Evolutionary conservation across 2,888 invertebrate species (phyloP), one percentile per base, ranked within the genome.

Genomic region (Tenthredo mesomela): DNA sequence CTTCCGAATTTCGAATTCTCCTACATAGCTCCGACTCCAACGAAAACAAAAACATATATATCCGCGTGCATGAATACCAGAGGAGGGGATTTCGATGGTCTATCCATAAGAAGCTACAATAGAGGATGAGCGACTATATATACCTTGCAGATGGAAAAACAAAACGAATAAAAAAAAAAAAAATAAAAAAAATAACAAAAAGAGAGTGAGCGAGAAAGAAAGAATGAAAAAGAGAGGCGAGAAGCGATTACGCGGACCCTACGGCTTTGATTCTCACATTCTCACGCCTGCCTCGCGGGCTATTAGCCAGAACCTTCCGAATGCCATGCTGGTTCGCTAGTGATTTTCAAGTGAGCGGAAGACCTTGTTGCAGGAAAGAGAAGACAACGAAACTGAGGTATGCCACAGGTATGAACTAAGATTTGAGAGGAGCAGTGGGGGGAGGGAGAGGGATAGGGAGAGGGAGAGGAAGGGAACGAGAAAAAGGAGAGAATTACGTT

Each of bases 391-490:
- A 77, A 75, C 43, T 61, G 61, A 37, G 73, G 75, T 84, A 77
- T 65, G 73, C 37, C 29, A 18, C 73, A 37, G 54, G 84, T 61
- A 61, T 58, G 71, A 67, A 50, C 73, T 73, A 43, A 73, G 71
- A 61, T 73, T 29, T 29, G 9, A 21, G 21, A n/a, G 71, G 43
- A 50, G 18, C 6, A 29, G 37, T 29, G 54, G 33, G 54, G 33
- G 29, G 29, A 77, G 85, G 85, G 85, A 33, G 37, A 37, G 33
- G 29, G 33, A 77, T 85, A 85, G 85, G 54, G 33, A n/a, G 33
- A 54, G 85, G 85, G 85, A 85, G 82, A 54, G 73, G 29, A 71
- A 67, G 78, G 65, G 84, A 84, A 65, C 2, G 84, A 85, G 29
- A 54, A 33, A 18, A 67, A 33, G 67, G 80, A 58, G 77, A 84